Evolutionary conservation across 2,888 invertebrate species (phyloP).

Genomic region (Drosophila percnosoma): DNA sequence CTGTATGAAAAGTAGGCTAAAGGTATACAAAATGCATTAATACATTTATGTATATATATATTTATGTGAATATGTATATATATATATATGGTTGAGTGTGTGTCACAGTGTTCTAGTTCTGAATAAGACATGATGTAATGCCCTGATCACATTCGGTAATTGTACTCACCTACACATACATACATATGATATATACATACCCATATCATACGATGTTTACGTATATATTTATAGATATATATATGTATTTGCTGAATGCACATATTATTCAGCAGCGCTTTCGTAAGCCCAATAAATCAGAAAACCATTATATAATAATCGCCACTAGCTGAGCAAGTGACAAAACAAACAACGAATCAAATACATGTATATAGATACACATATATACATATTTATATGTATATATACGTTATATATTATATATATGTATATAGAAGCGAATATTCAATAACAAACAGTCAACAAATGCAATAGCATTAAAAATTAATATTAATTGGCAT

Average conservation of each 20-base stretch:
- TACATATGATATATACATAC: not conserved
- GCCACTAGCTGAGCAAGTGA: conserved; percentile 5
- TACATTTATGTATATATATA: not conserved
- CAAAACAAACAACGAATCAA: conserved; percentile 6
- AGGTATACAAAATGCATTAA: not conserved
- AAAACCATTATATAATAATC: conserved; percentile 14
- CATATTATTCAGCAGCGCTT: conserved; percentile 3
- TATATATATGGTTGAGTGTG: not conserved
- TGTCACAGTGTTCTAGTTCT: not conserved
- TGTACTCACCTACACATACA: not conserved
- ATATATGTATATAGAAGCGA: not conserved
- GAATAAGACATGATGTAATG: conserved; percentile 9
- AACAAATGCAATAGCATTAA: conserved; percentile 9
- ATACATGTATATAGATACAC: not conserved
- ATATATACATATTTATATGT: not conserved
- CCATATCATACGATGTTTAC: not conserved
- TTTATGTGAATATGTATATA: not conserved
- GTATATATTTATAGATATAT: not conserved
- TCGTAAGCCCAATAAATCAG: conserved; percentile 3
- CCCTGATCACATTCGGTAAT: conserved; percentile 7
- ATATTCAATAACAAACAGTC: conserved; percentile 18
- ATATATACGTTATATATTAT: not conserved
- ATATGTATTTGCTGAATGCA: conserved; percentile 8
- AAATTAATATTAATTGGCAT: conserved; percentile 25
- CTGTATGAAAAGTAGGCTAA: not conserved